phyloP scores from a whole-genome alignment of 2,888 invertebrate genomes.

The Ophion ventricosus region DNA sequence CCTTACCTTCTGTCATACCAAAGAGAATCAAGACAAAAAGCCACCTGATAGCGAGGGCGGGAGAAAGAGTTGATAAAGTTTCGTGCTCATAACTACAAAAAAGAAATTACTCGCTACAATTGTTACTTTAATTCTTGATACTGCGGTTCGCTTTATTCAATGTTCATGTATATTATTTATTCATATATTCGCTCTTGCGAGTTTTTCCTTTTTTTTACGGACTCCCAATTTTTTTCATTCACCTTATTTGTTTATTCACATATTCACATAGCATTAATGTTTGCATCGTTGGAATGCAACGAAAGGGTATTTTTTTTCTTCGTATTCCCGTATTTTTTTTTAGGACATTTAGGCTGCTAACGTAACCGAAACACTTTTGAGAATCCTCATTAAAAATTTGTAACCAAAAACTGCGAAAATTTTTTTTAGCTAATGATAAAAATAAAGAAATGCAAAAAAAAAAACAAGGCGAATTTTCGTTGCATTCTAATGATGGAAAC shows the following conservation, averaged over 20 bases:
- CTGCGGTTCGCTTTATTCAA: not conserved
- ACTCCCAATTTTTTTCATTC: not conserved
- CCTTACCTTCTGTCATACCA: conserved; percentile 29
- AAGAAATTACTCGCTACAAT: not conserved
- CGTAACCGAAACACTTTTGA: no score
- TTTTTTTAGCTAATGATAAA: no score
- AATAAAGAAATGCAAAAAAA: no score
- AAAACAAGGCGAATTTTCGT: no score
- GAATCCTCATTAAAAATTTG: no score
- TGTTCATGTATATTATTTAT: not conserved
- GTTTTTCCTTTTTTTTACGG: not conserved
- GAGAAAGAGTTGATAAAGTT: conserved; percentile 30
- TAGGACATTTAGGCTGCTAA: no score
- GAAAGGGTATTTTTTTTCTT: no score
- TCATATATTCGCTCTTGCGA: not conserved
- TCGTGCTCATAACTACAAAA: conserved; percentile 18
- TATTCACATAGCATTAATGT: no score
- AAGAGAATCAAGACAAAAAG: conserved; percentile 31
- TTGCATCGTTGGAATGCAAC: no score
- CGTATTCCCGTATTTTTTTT: no score
- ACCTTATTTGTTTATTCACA: not conserved
- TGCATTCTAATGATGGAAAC: no score
- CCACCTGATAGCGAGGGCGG: not conserved
- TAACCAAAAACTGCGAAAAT: no score
- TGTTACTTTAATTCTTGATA: conserved; percentile 14